Base-by-base conservation (phyloP, 2,797 vertebrate species). In the Diplodus puntazzo region DNA sequence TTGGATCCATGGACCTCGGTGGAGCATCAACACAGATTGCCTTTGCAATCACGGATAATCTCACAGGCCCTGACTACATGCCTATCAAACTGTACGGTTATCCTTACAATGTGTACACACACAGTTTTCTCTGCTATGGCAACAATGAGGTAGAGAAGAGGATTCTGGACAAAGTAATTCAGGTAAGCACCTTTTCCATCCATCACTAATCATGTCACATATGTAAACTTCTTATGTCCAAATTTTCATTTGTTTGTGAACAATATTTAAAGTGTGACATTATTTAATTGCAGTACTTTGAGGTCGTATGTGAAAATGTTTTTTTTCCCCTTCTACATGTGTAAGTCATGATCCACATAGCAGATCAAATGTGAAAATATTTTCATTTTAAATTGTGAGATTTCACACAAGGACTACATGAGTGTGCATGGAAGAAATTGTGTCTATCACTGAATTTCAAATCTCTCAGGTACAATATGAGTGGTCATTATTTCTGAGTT, bases 11-110 rank as follows among this genome's bases (percentile, higher is more conserved):
- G 94, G 98, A 99, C 75, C 93, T 99, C 2, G 98, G 98, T 4
- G 98, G 98, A 5, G 98, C 98, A 25, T 99, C 98, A 25, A 98
- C 98, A 34, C 98, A 99, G 86, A 98, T 99, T 45, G 96, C 98
- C 49, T 99, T 99, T 72, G 89, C 91, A 3, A 90, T 94, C 30
- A 74, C 91, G 14, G 83, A 89, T 4, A 73, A 84, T 6, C 73
- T 84, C 9, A 87, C 67, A 0, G 94, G 92, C 10, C 1, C 60
- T 0, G 91, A 95, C 77, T 92, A 90, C 53, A 39, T 91, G 71
- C 0, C 52, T 63, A 78, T 96, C 85, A 64, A 96, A 9, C 88
- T 99, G 34, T 99, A 99, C 0, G 97, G 98, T 59, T 98, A 99
- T 17, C 81, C 83, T 6, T 99, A 99, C 89, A 95, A 91, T 0